phyloP scores from a whole-genome alignment of 1,140 invertebrate species.

The Whitmania pigra region DNA sequence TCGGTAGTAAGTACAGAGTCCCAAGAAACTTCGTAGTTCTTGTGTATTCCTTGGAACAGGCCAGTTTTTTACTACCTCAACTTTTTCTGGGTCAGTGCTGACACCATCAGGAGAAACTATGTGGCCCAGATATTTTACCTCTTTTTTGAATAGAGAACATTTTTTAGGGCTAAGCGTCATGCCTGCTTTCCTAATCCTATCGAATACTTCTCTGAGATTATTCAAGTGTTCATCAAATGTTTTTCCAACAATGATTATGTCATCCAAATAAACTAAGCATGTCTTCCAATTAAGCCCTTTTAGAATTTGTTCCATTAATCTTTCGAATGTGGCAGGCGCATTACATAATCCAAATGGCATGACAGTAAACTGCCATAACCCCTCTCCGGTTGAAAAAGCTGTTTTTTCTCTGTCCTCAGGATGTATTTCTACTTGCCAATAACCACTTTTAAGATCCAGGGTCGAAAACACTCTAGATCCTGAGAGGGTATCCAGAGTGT shows the following conservation, averaged over 20 bases:
- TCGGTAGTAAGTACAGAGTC: constrained; percentile 31
- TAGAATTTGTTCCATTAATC: constrained; percentile 30
- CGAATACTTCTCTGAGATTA: constrained; percentile 25
- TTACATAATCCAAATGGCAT: constrained; percentile 33
- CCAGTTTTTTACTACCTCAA: constrained; percentile 31
- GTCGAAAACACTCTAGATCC: constrained; percentile 27
- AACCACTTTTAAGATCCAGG: constrained; percentile 29
- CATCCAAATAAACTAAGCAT: constrained; percentile 29
- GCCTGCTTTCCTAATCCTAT: constrained; percentile 23
- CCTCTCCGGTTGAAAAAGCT: constrained; percentile 26
- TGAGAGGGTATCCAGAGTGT: constrained; percentile 27
- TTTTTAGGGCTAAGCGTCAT: constrained; percentile 28
- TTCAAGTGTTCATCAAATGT: constrained; percentile 24
- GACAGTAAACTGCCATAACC: constrained; percentile 26
- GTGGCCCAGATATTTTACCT: constrained; percentile 32
- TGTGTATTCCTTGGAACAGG: constrained; percentile 31
- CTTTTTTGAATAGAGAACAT: constrained; percentile 27
- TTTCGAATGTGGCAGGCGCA: constrained; percentile 29
- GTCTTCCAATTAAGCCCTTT: constrained; percentile 15
- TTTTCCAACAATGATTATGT: constrained; percentile 26
- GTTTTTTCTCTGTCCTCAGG: constrained; percentile 36
- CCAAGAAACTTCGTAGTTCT: constrained; percentile 33
- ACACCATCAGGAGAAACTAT: constrained; percentile 29
- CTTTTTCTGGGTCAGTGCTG: constrained; percentile 31
- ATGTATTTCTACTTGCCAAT: constrained; percentile 41